A percentile compares a stretch with the other conserved stretches of the same genome.
phyloP scores from a whole-genome alignment of 2,113 vertebrate species.

The Psilopogon haemacephalus region DNA sequence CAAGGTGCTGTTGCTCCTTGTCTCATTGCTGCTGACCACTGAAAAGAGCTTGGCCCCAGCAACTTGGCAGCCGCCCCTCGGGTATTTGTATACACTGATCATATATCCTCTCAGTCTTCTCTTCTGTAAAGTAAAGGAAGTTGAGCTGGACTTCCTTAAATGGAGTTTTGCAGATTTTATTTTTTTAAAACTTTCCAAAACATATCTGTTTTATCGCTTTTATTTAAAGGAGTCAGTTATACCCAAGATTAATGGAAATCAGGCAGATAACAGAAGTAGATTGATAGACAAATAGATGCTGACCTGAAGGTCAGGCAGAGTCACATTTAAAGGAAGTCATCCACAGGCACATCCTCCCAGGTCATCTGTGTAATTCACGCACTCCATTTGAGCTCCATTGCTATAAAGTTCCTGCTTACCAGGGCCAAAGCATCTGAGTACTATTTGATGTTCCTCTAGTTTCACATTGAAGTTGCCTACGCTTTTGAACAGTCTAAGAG shows the following conservation, averaged over 20 bases:
- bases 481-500: neutral
- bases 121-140: neutral
- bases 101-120: too few species aligned
- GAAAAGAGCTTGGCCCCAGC: too few species aligned
- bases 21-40: too few species aligned
- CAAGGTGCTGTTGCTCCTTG: neutral
- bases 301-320: neutral
- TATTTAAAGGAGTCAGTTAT: neutral
- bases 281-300: neutral
- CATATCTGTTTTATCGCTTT: neutral
- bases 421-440: neutral
- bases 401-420: neutral
- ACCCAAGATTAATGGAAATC: neutral
- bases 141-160: neutral
- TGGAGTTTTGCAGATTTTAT: neutral
- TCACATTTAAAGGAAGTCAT: neutral
- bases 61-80: too few species aligned
- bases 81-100: neutral
- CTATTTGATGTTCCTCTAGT: too few species aligned
- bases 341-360: neutral
- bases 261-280: neutral
- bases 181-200: neutral
- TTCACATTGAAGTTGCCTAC: neutral
- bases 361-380: neutral
- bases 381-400: neutral